Percentiles rank a stretch among this genome's conserved stretches.
Conservation (phyloP, 2,888 invertebrate genomes). For the Latheticus oryzae region DNA sequence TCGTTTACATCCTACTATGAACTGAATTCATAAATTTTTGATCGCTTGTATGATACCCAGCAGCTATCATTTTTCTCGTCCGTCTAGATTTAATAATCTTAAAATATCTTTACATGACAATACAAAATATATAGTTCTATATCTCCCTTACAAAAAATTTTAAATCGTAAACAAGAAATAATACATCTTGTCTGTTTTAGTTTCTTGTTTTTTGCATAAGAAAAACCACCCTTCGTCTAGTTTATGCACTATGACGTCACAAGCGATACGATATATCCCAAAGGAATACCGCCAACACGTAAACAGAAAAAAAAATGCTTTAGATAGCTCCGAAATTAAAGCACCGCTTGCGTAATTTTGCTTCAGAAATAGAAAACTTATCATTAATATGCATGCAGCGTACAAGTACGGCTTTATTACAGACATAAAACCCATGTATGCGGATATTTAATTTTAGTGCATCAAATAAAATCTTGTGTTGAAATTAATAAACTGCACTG, state of each 20-base stretch:
- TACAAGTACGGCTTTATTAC: slow-evolving; percentile 19
- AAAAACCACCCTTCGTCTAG: slow-evolving; percentile 2
- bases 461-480: slow-evolving; percentile 8
- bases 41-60: slow-evolving; percentile 17
- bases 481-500: neutral
- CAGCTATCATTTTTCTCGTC: slow-evolving; percentile 19
- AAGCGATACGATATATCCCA: too few species aligned
- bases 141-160: slow-evolving; percentile 8
- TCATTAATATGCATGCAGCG: slow-evolving; percentile 13
- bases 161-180: slow-evolving; percentile 20
- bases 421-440: slow-evolving; percentile 8
- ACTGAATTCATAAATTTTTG: slow-evolving; percentile 31
- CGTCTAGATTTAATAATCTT: slow-evolving; percentile 19
- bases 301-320: too few species aligned
- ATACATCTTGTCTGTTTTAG: slow-evolving; percentile 2
- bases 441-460: slow-evolving; percentile 22
- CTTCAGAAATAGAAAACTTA: slow-evolving; percentile 8
- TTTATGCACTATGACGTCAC: neutral
- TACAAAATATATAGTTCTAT: slow-evolving; percentile 13
- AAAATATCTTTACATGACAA: slow-evolving; percentile 26
- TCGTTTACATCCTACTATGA: slow-evolving; percentile 17
- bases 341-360: neutral
- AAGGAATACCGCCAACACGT: neutral
- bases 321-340: neutral
- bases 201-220: too few species aligned